A percentile compares a stretch with the other conserved stretches of the same genome.
Evolutionary conservation across 2,113 vertebrate genomes (phyloP).

Genomic region (Pampusana beccarii): DNA sequence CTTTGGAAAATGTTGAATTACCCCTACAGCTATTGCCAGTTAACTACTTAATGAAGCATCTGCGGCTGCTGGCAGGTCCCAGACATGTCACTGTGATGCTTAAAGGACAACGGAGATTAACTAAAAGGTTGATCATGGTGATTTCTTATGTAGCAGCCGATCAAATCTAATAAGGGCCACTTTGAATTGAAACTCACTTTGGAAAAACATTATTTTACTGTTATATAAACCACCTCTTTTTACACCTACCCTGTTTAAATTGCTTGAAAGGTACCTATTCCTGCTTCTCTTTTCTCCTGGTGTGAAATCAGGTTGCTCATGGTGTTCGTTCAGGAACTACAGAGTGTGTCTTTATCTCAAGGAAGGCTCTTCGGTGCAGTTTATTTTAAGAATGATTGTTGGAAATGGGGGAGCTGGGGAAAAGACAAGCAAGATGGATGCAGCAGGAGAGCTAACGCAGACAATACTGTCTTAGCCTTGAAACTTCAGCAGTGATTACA

Average conservation of each 20-base stretch:
- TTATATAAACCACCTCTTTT: background rate
- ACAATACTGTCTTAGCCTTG: background rate
- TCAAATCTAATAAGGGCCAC: background rate
- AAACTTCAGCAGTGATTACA: background rate
- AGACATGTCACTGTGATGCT: conserved; percentile 19
- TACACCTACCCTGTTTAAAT: background rate
- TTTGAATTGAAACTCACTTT: background rate
- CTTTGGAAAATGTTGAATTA: conserved; percentile 36
- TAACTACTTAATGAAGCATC: conserved; percentile 53
- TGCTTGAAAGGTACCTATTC: background rate
- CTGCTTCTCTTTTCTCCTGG: background rate
- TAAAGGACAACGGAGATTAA: conserved; percentile 37
- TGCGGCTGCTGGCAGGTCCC: background rate
- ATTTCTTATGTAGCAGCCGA: conserved; percentile 12
- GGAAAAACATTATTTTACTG: background rate
- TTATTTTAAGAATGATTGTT: background rate
- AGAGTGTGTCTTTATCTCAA: background rate
- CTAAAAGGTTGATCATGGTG: background rate
- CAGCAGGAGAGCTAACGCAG: background rate
- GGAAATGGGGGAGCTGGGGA: background rate
- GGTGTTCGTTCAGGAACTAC: background rate
- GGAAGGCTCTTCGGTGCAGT: background rate
- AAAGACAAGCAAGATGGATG: background rate
- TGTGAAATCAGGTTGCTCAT: background rate
- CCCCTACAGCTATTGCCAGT: background rate